Percentiles rank a stretch among this genome's conserved stretches.
phyloP scores from a whole-genome alignment of 2,888 invertebrate species.

The Galerucella calmariensis region DNA sequence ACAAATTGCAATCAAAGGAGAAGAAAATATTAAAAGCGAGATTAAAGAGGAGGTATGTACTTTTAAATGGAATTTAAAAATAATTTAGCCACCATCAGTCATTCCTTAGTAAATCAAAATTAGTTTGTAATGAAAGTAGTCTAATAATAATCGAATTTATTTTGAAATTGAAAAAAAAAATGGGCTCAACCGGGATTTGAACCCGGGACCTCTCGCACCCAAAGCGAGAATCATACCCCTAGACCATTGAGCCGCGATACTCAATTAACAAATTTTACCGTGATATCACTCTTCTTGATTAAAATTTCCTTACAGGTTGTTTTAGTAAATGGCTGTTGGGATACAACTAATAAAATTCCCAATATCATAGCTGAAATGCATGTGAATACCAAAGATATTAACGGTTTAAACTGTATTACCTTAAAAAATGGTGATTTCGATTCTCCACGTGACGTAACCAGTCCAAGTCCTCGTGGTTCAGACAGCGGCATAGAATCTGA shows the following conservation, averaged over 20 bases:
- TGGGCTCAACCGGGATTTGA: constrained; percentile 66
- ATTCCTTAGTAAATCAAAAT: not conserved
- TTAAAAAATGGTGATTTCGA: constrained; percentile 37
- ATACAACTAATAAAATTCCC: constrained; percentile 62
- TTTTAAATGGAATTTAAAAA: not conserved
- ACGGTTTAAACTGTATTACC: constrained; percentile 48
- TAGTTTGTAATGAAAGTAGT: not conserved
- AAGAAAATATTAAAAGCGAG: constrained; percentile 50
- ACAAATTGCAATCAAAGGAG: constrained; percentile 61
- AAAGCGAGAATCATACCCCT: constrained; percentile 67
- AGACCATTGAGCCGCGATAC: constrained; percentile 64
- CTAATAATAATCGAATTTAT: not conserved
- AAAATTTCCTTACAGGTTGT: constrained; percentile 58
- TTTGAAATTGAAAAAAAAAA: constrained; percentile 46
- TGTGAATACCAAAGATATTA: constrained; percentile 60
- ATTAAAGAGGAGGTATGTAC: constrained; percentile 45
- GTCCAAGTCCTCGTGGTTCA: constrained; percentile 61
- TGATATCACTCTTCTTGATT: not conserved
- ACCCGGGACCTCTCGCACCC: constrained; percentile 67
- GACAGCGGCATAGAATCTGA: constrained; percentile 64
- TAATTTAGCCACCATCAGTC: constrained; percentile 44
- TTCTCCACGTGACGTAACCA: constrained; percentile 52
- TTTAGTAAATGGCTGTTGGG: constrained; percentile 64
- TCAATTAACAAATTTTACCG: not conserved
- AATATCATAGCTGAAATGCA: constrained; percentile 64